These are phyloP conservation scores for Caretta caretta DNA, from an alignment of 2,113 vertebrate genomes.

Conservation along the genomic window DNA sequence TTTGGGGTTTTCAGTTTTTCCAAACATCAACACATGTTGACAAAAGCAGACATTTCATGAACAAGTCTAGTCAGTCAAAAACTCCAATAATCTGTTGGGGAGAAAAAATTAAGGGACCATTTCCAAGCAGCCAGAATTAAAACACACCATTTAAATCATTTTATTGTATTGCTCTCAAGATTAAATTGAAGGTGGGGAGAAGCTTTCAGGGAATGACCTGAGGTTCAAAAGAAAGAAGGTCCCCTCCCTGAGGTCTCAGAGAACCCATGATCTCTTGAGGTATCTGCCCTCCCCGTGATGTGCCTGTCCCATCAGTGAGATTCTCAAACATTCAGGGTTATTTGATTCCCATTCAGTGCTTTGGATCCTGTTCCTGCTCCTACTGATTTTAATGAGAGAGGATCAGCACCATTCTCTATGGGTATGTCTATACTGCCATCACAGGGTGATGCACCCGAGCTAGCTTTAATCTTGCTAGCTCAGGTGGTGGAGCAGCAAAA, in stretches of 20 bases:
- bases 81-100: not conserved
- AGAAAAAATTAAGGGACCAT: not conserved
- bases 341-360: not conserved
- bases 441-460: not conserved
- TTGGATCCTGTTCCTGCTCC: not conserved
- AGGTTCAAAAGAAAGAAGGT: not conserved
- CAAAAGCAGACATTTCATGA: not conserved
- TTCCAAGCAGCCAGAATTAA: not conserved
- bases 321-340: not conserved
- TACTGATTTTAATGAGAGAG: not conserved
- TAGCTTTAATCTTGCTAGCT: not conserved
- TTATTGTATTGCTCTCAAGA: not conserved
- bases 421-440: not conserved
- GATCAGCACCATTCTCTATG: not conserved
- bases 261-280: not conserved
- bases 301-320: not conserved
- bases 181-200: not conserved
- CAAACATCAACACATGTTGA: not conserved
- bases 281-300: not conserved
- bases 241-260: not conserved
- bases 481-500: not conserved
- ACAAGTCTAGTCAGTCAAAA: accelerated
- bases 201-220: not conserved
- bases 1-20: not conserved
- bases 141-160: not conserved